A percentile compares a stretch with the other conserved stretches of the same genome.
Evolutionary conservation across 2,888 invertebrate genomes (phyloP).

Genomic region (Lumbricus terrestris): DNA sequence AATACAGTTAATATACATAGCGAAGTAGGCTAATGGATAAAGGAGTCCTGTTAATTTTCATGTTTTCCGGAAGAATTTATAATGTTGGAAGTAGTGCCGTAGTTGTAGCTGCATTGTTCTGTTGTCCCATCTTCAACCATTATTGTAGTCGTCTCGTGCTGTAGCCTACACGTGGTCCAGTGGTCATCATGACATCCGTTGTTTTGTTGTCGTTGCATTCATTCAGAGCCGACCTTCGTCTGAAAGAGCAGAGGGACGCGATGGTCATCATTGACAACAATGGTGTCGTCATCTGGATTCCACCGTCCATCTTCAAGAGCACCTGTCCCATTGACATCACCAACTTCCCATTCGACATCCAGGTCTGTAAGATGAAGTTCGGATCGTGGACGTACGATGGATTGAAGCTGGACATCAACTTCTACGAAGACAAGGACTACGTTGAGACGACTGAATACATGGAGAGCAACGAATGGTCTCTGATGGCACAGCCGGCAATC

Average conservation of each 20-base stretch:
- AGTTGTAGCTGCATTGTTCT: background rate
- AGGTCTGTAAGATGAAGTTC: constrained; percentile 56
- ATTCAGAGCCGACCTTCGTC: constrained; percentile 57
- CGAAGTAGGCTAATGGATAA: no score
- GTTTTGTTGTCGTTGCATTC: background rate
- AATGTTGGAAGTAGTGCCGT: no score
- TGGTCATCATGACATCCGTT: background rate
- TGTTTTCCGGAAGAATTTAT: no score
- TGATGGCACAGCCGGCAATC: constrained; percentile 48
- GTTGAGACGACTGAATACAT: constrained; percentile 48
- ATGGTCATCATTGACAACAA: constrained; percentile 46
- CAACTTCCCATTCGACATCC: constrained; percentile 58
- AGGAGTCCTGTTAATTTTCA: no score
- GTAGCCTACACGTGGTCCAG: no score
- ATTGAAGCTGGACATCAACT: constrained; percentile 42
- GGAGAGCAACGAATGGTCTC: constrained; percentile 57
- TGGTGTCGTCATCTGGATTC: constrained; percentile 46
- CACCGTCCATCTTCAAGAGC: constrained; percentile 56
- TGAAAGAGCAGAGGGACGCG: constrained; percentile 55
- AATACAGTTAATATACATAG: no score
- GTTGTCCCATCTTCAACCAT: no score
- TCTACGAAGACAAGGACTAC: constrained; percentile 28
- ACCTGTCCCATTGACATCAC: constrained; percentile 57
- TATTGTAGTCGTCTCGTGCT: no score
- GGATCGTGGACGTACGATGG: constrained; percentile 58